Conservation (phyloP, 2,888 invertebrate genomes). For the Leptinotarsa rubiginosa region DNA sequence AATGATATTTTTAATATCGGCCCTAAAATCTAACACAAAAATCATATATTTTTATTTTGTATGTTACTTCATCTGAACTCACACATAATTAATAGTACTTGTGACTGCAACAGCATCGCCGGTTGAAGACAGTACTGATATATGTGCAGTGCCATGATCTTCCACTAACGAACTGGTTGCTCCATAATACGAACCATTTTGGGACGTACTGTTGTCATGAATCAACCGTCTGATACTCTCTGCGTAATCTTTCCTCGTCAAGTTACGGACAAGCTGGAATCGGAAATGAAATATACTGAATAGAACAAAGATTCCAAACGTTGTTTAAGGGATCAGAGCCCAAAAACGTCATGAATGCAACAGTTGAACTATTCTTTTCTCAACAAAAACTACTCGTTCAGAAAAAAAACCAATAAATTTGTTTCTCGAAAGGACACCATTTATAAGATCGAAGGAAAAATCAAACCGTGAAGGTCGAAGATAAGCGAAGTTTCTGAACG, state of each 20-base stretch:
- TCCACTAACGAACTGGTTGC: slow-evolving; percentile 72
- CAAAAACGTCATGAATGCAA: too few species aligned
- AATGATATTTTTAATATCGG: too few species aligned
- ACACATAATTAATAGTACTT: slow-evolving; percentile 91
- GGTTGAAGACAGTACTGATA: slow-evolving; percentile 84
- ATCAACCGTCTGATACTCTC: slow-evolving; percentile 66
- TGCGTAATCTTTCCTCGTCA: slow-evolving; percentile 74
- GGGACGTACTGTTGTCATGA: slow-evolving; percentile 72
- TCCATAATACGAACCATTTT: slow-evolving; percentile 79
- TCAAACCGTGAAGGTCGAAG: too few species aligned
- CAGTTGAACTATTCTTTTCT: too few species aligned
- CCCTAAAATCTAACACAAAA: too few species aligned
- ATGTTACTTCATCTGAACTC: slow-evolving; percentile 60
- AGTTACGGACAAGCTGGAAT: slow-evolving; percentile 73
- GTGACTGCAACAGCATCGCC: slow-evolving; percentile 93
- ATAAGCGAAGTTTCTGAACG: too few species aligned
- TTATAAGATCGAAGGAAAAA: too few species aligned
- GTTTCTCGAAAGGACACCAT: too few species aligned
- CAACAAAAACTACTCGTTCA: too few species aligned
- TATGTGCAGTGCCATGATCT: slow-evolving; percentile 91
- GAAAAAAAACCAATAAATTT: too few species aligned
- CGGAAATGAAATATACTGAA: not conserved
- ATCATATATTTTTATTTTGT: not conserved
- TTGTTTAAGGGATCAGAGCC: too few species aligned
- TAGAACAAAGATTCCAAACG: too few species aligned